These are phyloP conservation scores for Volucella bombylans DNA, from an alignment of 2,888 invertebrate species.

Conservation along the genomic window DNA sequence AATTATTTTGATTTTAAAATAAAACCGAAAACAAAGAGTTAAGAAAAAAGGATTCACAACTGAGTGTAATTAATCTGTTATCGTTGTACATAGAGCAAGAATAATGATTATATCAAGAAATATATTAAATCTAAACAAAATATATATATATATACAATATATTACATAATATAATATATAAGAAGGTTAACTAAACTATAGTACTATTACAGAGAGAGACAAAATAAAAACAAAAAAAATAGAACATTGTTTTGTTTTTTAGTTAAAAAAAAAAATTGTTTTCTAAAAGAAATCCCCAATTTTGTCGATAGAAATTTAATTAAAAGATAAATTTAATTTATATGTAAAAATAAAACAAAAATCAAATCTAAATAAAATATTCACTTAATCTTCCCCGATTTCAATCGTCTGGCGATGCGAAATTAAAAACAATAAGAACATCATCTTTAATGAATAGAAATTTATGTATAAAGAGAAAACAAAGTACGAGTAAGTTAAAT, in stretches of 20 bases:
- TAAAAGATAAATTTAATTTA: conserved; percentile 74
- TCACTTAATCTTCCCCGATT: conserved; percentile 61
- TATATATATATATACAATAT: conserved; percentile 61
- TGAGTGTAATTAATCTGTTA: conserved; percentile 78
- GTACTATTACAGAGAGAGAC: conserved; percentile 40
- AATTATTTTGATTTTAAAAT: conserved; percentile 76
- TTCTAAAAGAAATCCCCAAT: conserved; percentile 20
- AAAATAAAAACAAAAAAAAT: conserved; percentile 22
- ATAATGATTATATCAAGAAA: conserved; percentile 59
- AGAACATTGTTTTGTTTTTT: conserved; percentile 46
- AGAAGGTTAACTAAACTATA: conserved; percentile 72
- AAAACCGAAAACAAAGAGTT: conserved; percentile 75
- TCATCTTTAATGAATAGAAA: conserved; percentile 35
- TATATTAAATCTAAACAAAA: conserved; percentile 60
- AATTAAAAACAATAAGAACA: conserved; percentile 48
- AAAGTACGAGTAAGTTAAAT: conserved; percentile 26
- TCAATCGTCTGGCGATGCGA: conserved; percentile 52
- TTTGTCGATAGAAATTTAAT: conserved; percentile 73
- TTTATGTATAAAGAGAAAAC: conserved; percentile 27
- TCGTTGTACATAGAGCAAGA: conserved; percentile 77
- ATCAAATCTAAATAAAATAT: conserved; percentile 11
- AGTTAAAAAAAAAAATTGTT: conserved; percentile 30
- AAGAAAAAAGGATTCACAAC: conserved; percentile 35
- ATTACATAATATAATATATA: conserved; percentile 62
- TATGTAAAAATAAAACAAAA: conserved; percentile 71